Evolutionary conservation across 2,888 invertebrate species (phyloP), one percentile per base, ranked within the genome.

Genomic region (Cheilosia grossa): DNA sequence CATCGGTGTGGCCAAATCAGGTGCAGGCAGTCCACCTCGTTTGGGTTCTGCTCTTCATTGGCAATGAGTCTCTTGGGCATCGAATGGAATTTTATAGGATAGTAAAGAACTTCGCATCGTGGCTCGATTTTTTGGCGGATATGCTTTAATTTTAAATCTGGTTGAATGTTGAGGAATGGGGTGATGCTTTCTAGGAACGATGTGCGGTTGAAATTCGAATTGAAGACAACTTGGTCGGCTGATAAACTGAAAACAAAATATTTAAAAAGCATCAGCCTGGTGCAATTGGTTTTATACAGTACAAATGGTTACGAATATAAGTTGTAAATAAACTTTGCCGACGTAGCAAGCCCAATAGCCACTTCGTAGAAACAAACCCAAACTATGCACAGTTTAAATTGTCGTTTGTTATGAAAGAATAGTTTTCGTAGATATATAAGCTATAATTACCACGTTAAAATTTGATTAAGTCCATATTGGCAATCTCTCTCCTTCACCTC

Each of bases 1-100:
- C 96, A 96, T 88, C 96, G 92, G 91, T 96, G 96, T 0, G 96
- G 95, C 96, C 96, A 96, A 6, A 95, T 93, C 73, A 96, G 93
- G 88, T 94, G 94, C 54, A 95, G 88, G 85, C 87, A 88, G 66
- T 89, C 89, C 61, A 85, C 87, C 27, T 89, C 88, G 56, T 86
- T 88, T 37, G 78, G 75, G 9, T 66, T 73, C 10, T 83, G 78
- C 6, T 88, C 87, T 4, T 69, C 69, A 6, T 87, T 86, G 86
- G 88, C 86, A 37, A 90, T 89, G 72, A 89, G 89, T 21, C 89
- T 89, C 44, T 90, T 90, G 61, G 92, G 91, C 86, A 92, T 91
- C 9, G 89, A 87, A 83, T 92, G 92, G 87, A 93, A 93, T 86
- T 92, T 90, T 3, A 95, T 90, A 2, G 95, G 95, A 89, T 93